Evolutionary conservation across 1,140 invertebrate genomes (phyloP).

Genomic region (Fopius arisanus): DNA sequence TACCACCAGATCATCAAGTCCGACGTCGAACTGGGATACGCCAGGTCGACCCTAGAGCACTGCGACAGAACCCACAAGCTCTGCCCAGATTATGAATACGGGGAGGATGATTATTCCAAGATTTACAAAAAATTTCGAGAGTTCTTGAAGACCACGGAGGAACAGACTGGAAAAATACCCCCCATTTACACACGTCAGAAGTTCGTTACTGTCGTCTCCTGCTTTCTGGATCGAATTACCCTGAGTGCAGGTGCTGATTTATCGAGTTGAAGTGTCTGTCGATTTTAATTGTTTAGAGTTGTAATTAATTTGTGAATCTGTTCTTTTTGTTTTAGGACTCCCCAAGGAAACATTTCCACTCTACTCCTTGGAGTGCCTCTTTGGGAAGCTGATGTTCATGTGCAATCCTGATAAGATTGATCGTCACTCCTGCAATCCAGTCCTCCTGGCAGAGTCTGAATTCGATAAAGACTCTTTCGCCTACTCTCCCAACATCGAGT

Average conservation of each 20-base stretch:
- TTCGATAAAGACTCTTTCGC: constrained; percentile 66
- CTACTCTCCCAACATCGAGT: constrained; percentile 60
- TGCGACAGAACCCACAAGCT: constrained; percentile 64
- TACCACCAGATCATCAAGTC: constrained; percentile 66
- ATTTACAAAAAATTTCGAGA: constrained; percentile 57
- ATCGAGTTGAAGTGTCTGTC: too few relatives aligned
- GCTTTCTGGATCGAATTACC: constrained; percentile 59
- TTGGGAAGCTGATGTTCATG: constrained; percentile 60
- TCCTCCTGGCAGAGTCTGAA: constrained; percentile 58
- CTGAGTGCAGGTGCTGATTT: constrained; percentile 50
- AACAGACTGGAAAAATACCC: constrained; percentile 44
- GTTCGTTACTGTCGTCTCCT: constrained; percentile 30
- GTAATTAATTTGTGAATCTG: too few relatives aligned
- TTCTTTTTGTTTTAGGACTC: background rate
- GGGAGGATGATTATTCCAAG: constrained; percentile 40
- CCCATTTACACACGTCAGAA: constrained; percentile 61
- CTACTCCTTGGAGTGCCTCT: constrained; percentile 66
- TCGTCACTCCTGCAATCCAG: constrained; percentile 52
- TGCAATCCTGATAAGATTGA: constrained; percentile 32
- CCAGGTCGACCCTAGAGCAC: constrained; percentile 57
- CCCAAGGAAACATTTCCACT: constrained; percentile 51
- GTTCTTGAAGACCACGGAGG: constrained; percentile 48
- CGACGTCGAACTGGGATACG: constrained; percentile 64
- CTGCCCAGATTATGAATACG: constrained; percentile 49
- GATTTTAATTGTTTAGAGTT: background rate